Evolutionary conservation across 2,888 invertebrate species (phyloP), one percentile per base, ranked within the genome.

Genomic region (Coecobrya sp.): DNA sequence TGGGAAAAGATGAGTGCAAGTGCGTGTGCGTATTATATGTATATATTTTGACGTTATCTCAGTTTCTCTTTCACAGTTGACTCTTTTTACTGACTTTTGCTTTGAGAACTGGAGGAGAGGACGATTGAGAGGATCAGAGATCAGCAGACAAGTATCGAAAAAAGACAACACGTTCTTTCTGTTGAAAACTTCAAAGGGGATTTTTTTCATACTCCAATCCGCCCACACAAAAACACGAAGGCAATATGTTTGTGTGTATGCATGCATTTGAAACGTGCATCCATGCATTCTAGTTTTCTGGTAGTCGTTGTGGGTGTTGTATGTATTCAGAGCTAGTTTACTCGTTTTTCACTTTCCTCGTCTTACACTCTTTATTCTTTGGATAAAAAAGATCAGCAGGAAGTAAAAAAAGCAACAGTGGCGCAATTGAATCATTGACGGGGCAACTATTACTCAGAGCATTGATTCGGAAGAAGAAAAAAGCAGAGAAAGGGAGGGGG

Each of bases 101-200:
- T n/a, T 65, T 19, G 10, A 19, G 73, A 25, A 52, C 25, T 19
- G 27, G 25, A 42, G 73, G n/a, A 42, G 16, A 52, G 22, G 22
- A 79, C 45, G 49, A 49, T 79, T 52, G 11, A 81, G 19, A 30
- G 79, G 55, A 55, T 81, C 55, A 81, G 45, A 52, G 79, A 81
- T 52, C 79, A 81, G 8, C 19, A 36, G 79, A 81, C 52, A 55
- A 22, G 13, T 0, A 52, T n/a, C n/a, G 5, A 81, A 81, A 45
- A n/a, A 62, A 49, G 7, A 7, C 45, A 22, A 49, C 8, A 13
- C 8, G 42, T 49, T 22, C 19, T 76, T 76, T 76, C 49, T 45
- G 19, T 19, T 45, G 45, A 49, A 42, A 27, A 76, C 10, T 76
- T 76, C 22, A 49, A 45, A 76, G 16, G 25, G 16, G 68, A 30